Conservation (phyloP, 2,797 vertebrate genomes). For the Sebastolobus altivelis region DNA sequence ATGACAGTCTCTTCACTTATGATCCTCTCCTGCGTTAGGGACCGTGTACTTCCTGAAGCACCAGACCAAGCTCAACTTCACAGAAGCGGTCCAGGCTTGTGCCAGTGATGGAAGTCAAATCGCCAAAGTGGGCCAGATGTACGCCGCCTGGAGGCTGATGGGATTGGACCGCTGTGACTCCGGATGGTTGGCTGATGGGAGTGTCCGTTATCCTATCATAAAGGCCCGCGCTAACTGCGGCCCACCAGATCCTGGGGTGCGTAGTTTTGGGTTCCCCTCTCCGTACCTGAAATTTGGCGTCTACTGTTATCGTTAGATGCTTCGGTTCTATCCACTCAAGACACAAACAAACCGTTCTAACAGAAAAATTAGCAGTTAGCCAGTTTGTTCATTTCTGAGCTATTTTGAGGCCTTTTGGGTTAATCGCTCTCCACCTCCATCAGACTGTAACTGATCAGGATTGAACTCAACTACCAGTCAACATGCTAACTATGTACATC, state of each 20-base stretch:
- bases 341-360: conserved; percentile 14
- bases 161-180: conserved; percentile 90
- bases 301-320: conserved; percentile 87
- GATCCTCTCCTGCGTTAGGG: conserved; percentile 76
- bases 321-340: neutral
- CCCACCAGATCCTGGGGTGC: conserved; percentile 87
- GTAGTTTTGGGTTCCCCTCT: conserved; percentile 90
- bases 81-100: conserved; percentile 88
- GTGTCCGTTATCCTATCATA: conserved; percentile 90
- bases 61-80: conserved; percentile 83
- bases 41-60: conserved; percentile 89
- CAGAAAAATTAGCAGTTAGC: conserved; percentile 31
- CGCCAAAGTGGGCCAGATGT: conserved; percentile 92
- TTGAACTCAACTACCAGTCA: conserved; percentile 28
- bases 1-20: neutral
- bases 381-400: conserved; percentile 37
- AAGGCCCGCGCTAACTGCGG: conserved; percentile 88
- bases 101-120: conserved; percentile 81
- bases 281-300: conserved; percentile 86
- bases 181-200: conserved; percentile 93
- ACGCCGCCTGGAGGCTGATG: conserved; percentile 90
- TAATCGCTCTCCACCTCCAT: neutral
- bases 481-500: conserved; percentile 15
- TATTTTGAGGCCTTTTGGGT: conserved; percentile 6
- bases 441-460: conserved; percentile 25